phyloP scores from a whole-genome alignment of 2,888 invertebrate species.

The Micoletzkya japonica region DNA sequence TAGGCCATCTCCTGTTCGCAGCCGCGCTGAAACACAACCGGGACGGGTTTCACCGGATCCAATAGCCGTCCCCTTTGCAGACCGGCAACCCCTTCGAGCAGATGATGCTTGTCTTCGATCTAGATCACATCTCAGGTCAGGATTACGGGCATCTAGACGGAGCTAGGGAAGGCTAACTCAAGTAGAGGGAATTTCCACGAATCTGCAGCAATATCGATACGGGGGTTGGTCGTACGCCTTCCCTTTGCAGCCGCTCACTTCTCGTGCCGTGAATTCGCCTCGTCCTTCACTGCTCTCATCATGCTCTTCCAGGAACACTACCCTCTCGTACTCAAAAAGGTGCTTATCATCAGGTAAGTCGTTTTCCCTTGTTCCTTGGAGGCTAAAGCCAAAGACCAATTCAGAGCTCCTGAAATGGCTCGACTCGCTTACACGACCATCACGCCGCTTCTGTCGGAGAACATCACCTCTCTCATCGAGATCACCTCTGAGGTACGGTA shows the following conservation, averaged over 20 bases:
- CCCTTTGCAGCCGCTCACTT: conserved; percentile 52
- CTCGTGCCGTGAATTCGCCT: conserved; percentile 61
- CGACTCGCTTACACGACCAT: conserved; percentile 61
- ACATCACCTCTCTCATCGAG: conserved; percentile 58
- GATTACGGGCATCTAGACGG: background rate
- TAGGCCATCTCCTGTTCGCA: no score
- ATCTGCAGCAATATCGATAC: background rate
- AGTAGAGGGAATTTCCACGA: background rate
- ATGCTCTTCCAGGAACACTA: conserved; percentile 63
- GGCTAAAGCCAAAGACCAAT: no score
- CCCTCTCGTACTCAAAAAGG: conserved; percentile 60
- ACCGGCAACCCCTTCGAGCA: conserved; percentile 62
- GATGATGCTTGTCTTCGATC: conserved; percentile 62
- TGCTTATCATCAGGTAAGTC: conserved; percentile 55
- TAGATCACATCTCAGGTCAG: conserved; percentile 55
- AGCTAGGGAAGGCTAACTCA: background rate
- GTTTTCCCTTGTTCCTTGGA: conserved; percentile 5
- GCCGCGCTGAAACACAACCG: no score
- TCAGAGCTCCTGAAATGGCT: conserved; percentile 62
- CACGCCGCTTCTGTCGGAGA: conserved; percentile 57
- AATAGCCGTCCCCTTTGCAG: conserved; percentile 42
- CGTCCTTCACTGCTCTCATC: conserved; percentile 63
- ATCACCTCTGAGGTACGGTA: conserved; percentile 55
- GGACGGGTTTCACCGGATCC: no score
- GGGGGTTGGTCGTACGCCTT: background rate